phyloP scores from a whole-genome alignment of 2,113 vertebrate genomes.

The Danionella cerebrum region DNA sequence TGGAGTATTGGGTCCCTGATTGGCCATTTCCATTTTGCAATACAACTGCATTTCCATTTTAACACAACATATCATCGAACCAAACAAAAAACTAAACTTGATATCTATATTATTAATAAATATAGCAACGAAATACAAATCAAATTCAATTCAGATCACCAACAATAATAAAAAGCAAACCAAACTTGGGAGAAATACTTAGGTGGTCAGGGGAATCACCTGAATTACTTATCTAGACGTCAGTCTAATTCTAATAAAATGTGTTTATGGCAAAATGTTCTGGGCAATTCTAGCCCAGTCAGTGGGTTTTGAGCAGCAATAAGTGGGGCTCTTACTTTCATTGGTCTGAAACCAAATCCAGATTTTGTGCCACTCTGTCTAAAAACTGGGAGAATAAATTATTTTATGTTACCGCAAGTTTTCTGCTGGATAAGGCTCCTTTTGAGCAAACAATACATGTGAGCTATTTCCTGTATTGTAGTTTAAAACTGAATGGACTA shows the following conservation, averaged over 20 bases:
- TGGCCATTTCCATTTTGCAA: slow-evolving; percentile 45
- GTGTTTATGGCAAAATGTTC: slow-evolving; percentile 7
- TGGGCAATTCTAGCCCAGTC: slow-evolving; percentile 9
- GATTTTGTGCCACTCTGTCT: neutral
- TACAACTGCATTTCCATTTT: slow-evolving; percentile 39
- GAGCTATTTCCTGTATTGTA: neutral
- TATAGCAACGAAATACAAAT: neutral
- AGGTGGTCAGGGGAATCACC: slow-evolving; percentile 7
- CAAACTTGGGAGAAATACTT: neutral
- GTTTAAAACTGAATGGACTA: too few relatives aligned
- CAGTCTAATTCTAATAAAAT: slow-evolving; percentile 18
- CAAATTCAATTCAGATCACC: neutral
- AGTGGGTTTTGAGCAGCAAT: slow-evolving; percentile 22
- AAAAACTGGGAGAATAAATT: neutral
- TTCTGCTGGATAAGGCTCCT: too few relatives aligned
- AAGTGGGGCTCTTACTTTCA: slow-evolving; percentile 1
- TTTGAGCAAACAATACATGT: neutral
- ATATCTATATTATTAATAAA: neutral
- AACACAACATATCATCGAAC: slow-evolving; percentile 42
- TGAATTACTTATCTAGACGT: slow-evolving; percentile 11
- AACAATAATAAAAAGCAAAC: neutral
- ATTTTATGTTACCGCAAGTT: neutral
- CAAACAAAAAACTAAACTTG: slow-evolving; percentile 25
- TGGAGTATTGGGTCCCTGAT: slow-evolving; percentile 61
- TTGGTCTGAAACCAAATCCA: neutral